These are phyloP conservation scores for Andrena camellia DNA, from an alignment of 2,888 invertebrate species.

Conservation along the genomic window DNA sequence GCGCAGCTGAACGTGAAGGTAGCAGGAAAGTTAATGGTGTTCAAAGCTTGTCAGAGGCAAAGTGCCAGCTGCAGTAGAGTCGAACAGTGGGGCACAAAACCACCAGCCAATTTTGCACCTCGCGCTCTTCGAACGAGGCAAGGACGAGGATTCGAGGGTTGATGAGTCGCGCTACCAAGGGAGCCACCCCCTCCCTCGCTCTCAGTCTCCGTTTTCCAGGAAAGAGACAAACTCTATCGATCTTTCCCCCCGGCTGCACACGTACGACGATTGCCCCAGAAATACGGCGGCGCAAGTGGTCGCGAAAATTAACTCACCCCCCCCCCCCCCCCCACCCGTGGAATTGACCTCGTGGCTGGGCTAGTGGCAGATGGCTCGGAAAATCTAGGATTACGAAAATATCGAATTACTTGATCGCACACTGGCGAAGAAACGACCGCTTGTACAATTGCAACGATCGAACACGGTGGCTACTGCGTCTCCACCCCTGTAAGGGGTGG, in stretches of 20 bases:
- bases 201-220: conserved; percentile 23
- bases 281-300: conserved; percentile 37
- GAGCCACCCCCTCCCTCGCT: background rate
- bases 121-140: background rate
- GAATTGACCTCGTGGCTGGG: conserved; percentile 7
- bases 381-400: conserved; percentile 82
- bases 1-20: too few species aligned
- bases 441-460: conserved; percentile 68
- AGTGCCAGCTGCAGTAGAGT: background rate
- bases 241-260: conserved; percentile 19
- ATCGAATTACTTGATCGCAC: conserved; percentile 74
- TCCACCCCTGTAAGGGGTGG: conserved; percentile 19
- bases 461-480: conserved; percentile 58
- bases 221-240: conserved; percentile 8
- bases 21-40: too few species aligned
- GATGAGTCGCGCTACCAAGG: conserved; percentile 27
- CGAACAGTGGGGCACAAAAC: background rate
- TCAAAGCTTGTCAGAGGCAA: too few species aligned
- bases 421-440: conserved; percentile 66
- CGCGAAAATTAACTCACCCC: conserved; percentile 59
- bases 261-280: conserved; percentile 40
- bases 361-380: conserved; percentile 79
- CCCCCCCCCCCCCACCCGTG: background rate
- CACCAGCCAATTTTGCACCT: conserved; percentile 27
- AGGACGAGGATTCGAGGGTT: conserved; percentile 6